Percentiles rank a stretch among this genome's conserved stretches.
phyloP scores from a whole-genome alignment of 2,888 invertebrate species.

The Hymenopus coronatus region DNA sequence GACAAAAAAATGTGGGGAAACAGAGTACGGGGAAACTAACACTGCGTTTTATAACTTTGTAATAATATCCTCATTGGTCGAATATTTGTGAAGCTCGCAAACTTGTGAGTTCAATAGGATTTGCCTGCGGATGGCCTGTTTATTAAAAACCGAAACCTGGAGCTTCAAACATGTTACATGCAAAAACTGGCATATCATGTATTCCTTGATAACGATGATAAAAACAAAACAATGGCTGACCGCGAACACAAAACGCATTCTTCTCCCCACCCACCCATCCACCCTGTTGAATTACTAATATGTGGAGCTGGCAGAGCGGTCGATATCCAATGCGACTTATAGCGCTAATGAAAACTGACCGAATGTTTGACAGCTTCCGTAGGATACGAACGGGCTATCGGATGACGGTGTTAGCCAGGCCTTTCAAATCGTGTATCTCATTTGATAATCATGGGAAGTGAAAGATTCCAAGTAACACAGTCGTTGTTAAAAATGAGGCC shows the following conservation, averaged over 20 bases:
- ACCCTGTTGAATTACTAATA: not conserved
- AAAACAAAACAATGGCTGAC: not conserved
- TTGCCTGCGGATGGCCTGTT: not conserved
- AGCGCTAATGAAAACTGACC: not conserved
- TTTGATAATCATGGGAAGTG: too few species aligned
- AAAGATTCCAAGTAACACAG: too few species aligned
- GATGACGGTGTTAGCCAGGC: not conserved
- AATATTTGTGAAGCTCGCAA: too few species aligned
- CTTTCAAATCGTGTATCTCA: not conserved
- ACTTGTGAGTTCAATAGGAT: too few species aligned
- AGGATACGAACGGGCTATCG: not conserved
- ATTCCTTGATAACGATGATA: not conserved
- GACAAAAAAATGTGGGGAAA: too few species aligned
- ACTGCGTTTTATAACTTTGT: too few species aligned
- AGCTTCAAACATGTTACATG: not conserved
- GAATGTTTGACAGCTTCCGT: not conserved
- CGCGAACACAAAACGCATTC: not conserved
- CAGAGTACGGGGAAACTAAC: too few species aligned
- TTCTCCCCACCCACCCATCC: not conserved
- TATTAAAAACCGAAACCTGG: not conserved
- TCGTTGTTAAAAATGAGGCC: too few species aligned
- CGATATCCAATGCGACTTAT: not conserved
- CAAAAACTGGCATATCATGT: not conserved
- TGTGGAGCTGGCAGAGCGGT: not conserved
- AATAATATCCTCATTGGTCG: too few species aligned